Conservation (phyloP, 2,797 vertebrate species). For the Emys orbicularis region DNA sequence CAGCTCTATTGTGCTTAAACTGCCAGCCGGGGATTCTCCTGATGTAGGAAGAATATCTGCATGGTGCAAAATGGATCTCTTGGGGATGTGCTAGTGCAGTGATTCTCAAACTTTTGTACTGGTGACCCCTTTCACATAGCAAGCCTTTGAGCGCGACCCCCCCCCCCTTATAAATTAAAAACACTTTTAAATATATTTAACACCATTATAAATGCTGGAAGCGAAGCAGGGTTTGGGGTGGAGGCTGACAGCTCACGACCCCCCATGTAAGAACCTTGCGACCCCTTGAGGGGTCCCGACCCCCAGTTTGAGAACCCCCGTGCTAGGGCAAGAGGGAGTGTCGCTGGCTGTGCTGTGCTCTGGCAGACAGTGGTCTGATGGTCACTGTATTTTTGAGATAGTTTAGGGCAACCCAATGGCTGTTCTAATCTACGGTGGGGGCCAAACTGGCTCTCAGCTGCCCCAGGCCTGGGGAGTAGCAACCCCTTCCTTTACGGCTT, state of each 20-base stretch:
- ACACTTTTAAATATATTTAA: too few species aligned
- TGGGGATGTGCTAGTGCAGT: background rate
- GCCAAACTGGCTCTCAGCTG: background rate
- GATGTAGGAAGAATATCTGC: background rate
- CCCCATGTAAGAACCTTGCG: too few species aligned
- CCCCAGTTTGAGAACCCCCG: too few species aligned
- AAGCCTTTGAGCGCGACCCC: too few species aligned
- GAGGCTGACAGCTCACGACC: too few species aligned
- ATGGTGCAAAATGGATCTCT: background rate
- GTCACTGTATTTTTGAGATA: background rate
- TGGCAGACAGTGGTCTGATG: background rate
- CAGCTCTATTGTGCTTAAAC: background rate
- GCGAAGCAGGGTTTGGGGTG: too few species aligned
- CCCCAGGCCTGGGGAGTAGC: background rate
- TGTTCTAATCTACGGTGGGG: background rate
- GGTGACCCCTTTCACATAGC: too few species aligned
- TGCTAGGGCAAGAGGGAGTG: background rate
- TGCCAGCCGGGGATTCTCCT: background rate
- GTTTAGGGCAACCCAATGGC: background rate
- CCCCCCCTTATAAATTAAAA: too few species aligned
- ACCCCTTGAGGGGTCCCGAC: too few species aligned
- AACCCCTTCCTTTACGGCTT: background rate
- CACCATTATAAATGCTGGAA: too few species aligned
- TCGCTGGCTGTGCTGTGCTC: background rate
- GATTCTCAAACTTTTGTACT: too few species aligned